Percentiles rank a stretch among this genome's conserved stretches.
Conservation (phyloP, 2,113 vertebrate species). For the Hiodon alosoides region DNA sequence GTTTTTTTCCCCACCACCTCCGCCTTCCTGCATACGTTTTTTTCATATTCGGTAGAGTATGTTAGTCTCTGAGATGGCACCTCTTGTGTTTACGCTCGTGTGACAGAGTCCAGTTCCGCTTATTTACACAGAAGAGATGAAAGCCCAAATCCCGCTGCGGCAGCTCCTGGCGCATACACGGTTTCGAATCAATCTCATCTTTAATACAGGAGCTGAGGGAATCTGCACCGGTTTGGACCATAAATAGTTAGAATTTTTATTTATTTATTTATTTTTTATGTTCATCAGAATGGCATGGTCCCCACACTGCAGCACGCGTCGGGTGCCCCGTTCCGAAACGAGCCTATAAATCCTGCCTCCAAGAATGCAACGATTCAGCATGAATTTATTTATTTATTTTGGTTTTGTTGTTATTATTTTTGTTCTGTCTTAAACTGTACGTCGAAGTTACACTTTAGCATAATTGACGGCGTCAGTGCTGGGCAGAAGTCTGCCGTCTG, state of each 20-base stretch:
- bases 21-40: too few relatives aligned
- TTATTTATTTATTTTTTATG: slow-evolving; percentile 35
- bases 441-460: neutral
- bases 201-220: slow-evolving; percentile 36
- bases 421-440: neutral
- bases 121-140: slow-evolving; percentile 20
- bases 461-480: too few relatives aligned
- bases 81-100: neutral
- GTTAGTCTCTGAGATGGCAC: neutral
- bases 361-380: neutral
- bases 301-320: neutral
- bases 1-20: too few relatives aligned
- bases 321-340: neutral
- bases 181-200: slow-evolving; percentile 33
- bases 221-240: slow-evolving; percentile 19
- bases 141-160: neutral
- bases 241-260: slow-evolving; percentile 15
- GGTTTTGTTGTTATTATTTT: neutral
- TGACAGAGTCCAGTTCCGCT: neutral
- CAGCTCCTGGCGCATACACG: neutral
- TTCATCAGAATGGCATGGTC: slow-evolving; percentile 15
- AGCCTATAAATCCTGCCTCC: neutral
- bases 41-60: too few relatives aligned
- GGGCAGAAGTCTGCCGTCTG: too few relatives aligned
- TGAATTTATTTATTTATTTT: neutral